Evolutionary conservation across 2,113 vertebrate species (phyloP).

Genomic region (Nothobranchius kuhntae): DNA sequence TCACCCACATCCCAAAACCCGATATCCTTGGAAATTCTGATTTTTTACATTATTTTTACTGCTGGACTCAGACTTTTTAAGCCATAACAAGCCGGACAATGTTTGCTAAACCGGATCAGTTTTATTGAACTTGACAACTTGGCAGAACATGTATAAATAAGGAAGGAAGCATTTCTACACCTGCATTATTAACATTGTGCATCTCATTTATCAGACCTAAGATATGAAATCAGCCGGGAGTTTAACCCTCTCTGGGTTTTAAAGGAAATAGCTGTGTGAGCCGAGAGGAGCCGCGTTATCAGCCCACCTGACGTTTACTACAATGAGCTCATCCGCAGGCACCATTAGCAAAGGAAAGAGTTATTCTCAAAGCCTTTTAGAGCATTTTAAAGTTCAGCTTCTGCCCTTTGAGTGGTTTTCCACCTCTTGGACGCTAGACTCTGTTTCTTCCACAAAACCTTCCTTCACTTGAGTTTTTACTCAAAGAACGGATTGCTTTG

Average conservation of each 20-base stretch:
- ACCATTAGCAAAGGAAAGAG: slow-evolving; percentile 25
- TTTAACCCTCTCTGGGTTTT: slow-evolving; percentile 50
- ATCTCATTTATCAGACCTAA: slow-evolving; percentile 32
- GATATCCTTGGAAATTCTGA: slow-evolving; percentile 20
- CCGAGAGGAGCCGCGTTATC: slow-evolving; percentile 29
- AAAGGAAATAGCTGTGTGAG: slow-evolving; percentile 47
- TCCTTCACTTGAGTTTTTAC: no score
- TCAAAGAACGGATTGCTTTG: no score
- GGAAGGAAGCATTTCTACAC: slow-evolving; percentile 29
- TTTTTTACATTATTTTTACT: slow-evolving; percentile 17
- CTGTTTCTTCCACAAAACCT: background rate
- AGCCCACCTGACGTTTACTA: slow-evolving; percentile 54
- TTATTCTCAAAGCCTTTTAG: slow-evolving; percentile 43
- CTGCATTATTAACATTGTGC: slow-evolving; percentile 35
- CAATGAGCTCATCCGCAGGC: slow-evolving; percentile 22
- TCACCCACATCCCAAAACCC: slow-evolving; percentile 33
- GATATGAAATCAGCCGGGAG: slow-evolving; percentile 49
- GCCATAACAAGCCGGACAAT: slow-evolving; percentile 31
- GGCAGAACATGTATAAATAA: slow-evolving; percentile 24
- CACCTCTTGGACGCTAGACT: no score
- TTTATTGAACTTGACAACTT: slow-evolving; percentile 39
- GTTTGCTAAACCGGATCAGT: slow-evolving; percentile 30
- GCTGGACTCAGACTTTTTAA: slow-evolving; percentile 19
- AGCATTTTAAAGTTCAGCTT: slow-evolving; percentile 26
- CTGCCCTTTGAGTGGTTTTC: background rate